phyloP scores from a whole-genome alignment of 2,113 vertebrate genomes.

The Caracal caracal region DNA sequence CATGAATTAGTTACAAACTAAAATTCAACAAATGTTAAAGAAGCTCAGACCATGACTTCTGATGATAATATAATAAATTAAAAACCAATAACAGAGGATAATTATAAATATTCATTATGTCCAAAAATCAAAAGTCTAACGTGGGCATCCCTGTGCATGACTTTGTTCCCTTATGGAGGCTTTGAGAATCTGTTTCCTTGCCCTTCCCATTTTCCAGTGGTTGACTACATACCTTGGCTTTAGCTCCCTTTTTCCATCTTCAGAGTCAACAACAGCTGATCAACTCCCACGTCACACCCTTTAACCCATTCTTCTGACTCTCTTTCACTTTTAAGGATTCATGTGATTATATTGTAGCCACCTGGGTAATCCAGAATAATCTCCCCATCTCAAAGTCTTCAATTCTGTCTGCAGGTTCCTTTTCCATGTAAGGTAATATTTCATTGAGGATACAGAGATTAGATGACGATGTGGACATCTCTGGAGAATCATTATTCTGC shows the following conservation, averaged over 20 bases:
- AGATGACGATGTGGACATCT: not conserved
- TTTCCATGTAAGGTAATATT: not conserved
- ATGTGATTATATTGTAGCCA: not conserved
- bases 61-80: not conserved
- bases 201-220: not conserved
- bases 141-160: accelerated
- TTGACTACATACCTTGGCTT: too few species aligned
- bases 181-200: not conserved
- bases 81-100: not conserved
- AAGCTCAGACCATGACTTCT: not conserved
- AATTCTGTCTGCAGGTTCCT: not conserved
- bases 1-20: not conserved
- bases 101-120: not conserved
- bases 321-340: not conserved
- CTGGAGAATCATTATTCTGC: not conserved
- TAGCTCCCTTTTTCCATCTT: not conserved
- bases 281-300: not conserved
- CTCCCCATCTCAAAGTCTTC: not conserved
- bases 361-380: not conserved
- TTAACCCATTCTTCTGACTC: not conserved
- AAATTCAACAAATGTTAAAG: not conserved
- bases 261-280: not conserved
- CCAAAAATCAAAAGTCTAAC: not conserved
- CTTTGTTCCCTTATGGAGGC: not conserved
- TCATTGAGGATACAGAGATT: too few species aligned